Evolutionary conservation across 1,140 invertebrate genomes (phyloP), one percentile per base, ranked within the genome.

Genomic region (Cotesia chilonis): DNA sequence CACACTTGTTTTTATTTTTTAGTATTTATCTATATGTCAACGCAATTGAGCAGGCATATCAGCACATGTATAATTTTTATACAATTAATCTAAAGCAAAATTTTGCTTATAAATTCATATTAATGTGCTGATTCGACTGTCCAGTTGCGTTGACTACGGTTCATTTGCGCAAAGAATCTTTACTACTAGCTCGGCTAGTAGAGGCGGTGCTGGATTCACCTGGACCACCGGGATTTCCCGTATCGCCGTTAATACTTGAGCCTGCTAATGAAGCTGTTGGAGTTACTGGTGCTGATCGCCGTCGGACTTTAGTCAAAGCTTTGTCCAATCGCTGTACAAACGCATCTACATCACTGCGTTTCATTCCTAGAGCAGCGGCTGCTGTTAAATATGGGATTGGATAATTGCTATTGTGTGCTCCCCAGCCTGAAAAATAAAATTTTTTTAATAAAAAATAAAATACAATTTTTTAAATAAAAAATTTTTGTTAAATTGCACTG

Each of bases 281-380:
- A 14, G 88, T 89, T 0, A 88, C 86, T 35, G 87, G 87, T 7
- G 87, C 85, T 9, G 87, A 88, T 61, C 87, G 85, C 63, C 88
- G 85, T 69, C 86, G 88, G 12, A 89, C 81, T 77, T 89, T 88
- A 28, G 82, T 84, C 65, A 89, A 72, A 38, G 87, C 88, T 80
- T 92, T 91, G 73, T 91, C 88, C 51, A 94, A 83, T 78, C 90
- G 85, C 71, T 89, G 88, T 38, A 92, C 84, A 83, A 94, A 93
- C 28, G 85, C 77, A 78, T 93, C 91, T 14, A 93, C 88, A 74
- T 94, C 93, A 3, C 83, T 80, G 76, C 88, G 88, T 52, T 88
- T 89, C 87, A 93, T 92, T n/a, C 93, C 92, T 67, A 94, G 86
- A 20, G 91, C 88, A 12, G 92, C 92, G 17, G 92, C 92, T 59